Evolutionary conservation across 2,113 vertebrate species (phyloP), one percentile per base, ranked within the genome.

Genomic region (Numenius arquata): DNA sequence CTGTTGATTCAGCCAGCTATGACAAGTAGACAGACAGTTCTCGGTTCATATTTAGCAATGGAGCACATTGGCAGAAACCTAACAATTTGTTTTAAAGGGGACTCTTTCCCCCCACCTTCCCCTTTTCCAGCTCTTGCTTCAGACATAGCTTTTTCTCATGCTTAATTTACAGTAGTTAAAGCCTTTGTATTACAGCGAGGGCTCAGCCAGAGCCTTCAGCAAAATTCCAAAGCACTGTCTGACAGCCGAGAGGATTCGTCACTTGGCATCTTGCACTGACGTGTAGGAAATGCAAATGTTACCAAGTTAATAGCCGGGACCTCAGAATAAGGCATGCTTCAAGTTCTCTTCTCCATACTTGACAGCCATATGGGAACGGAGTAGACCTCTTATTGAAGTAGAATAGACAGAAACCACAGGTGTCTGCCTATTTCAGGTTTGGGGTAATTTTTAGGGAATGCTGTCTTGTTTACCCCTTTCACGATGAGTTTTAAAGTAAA

Each of bases 221-320:
- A 95, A 93, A 89, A 96, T 92, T 97, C 85, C 85, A 59, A 90
- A 95, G 58, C 77, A 47, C 38, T 34, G 15, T 48, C 85, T 95
- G 36, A 91, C 86, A 95, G 74, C 92, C n/a, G 43, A 95, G 90
- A 95, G 93, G 70, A 67, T 91, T 96, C 29, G 0, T 76, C 74
- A 66, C 67, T 83, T 96, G 63, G 50, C 72, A 53, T 93, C 80
- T 92, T 95, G 59, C 91, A 66, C n/a, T 90, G 72, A 72, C 3
- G 0, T 91, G n/a, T 38, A 91, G 76, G 89, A 96, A 96, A 90
- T 68, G 50, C 50, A 94, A 95, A 93, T 93, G 48, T 81, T 89
- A 91, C 45, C 36, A 36, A 93, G 68, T 72, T 76, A 75, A 50
- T 70, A 66, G 79, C 72, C 84, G 76, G 27, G 52, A 84, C 70